Evolutionary conservation across 53 echinoderm and acorn worm species (phyloP), one percentile per base, ranked within the genome.

Genomic region (Echinometra lucunter): DNA sequence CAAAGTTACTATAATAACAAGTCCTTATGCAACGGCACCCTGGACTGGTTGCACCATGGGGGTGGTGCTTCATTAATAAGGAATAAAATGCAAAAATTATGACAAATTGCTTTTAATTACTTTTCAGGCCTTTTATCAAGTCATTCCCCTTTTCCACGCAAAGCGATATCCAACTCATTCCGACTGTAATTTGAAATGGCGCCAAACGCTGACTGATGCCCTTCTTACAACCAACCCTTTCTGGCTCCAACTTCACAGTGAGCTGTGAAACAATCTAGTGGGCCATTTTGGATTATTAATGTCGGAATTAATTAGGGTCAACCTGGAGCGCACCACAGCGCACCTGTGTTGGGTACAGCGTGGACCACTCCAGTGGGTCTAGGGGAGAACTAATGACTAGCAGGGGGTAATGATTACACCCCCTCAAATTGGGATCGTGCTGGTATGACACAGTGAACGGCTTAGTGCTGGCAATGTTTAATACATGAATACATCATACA

Each of bases 271-370:
- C 83, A 83, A 83, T 83, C 83, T 83, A 83, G 45, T 47, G 47
- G 47, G 47, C 83, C 47, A 83, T 45, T 83, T 83, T 45, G 58
- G 58, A 89, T 89, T 89, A 89, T 89, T 89, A 89, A 89, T 60
- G 89, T 60, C 89, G 35, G 89, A 30, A 58, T 89, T 89, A 89
- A 89, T 89, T 89, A 89, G 89, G 89, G 89, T 89, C 89, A 89
- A 17, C 21, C 18, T 45, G 89, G 58, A 27, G 58, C 3, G 89
- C 89, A 60, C 60, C 12, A 30, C 89, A 23, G 89, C 34, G 60
- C 60, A 60, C 40, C 89, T 89, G 89, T 37, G 37, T 37, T 38
- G 57, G 16, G 35, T 1, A 30, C n/a, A 28, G 53, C 53, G 13
- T 53, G 53, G 5, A 53, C 53, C 53, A 11, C 53, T 53, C 53